Conservation (phyloP, 2,797 vertebrate genomes). For the Dermochelys coriacea region DNA sequence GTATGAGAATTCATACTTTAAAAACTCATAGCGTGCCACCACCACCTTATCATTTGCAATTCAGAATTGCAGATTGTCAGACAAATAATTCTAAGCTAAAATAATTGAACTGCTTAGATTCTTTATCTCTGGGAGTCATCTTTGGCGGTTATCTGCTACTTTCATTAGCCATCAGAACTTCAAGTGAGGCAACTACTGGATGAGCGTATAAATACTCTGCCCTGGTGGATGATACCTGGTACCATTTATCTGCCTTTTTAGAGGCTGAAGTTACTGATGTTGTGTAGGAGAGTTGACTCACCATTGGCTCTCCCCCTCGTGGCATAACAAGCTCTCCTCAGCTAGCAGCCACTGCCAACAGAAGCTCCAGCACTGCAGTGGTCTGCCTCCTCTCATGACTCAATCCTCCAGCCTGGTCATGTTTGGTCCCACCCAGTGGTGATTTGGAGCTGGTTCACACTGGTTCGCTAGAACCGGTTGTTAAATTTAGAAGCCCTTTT, state of each 20-base stretch:
- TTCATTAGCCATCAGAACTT: neutral
- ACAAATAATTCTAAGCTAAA: neutral
- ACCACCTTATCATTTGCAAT: neutral
- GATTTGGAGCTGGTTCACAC: too few relatives aligned
- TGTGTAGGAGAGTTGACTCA: neutral
- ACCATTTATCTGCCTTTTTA: neutral
- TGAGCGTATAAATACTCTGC: neutral
- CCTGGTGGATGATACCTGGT: neutral
- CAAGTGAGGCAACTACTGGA: neutral
- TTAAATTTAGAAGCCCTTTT: too few relatives aligned
- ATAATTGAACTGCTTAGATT: constrained; percentile 4
- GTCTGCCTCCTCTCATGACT: too few relatives aligned
- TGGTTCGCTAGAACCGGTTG: too few relatives aligned
- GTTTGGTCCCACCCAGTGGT: too few relatives aligned
- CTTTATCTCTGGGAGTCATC: neutral
- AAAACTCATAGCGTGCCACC: neutral
- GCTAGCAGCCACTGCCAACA: neutral
- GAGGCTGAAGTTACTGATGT: neutral
- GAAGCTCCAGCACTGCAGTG: neutral
- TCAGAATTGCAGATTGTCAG: neutral
- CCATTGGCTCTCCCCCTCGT: neutral
- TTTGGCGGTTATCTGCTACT: neutral
- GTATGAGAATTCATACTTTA: neutral
- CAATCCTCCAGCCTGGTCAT: too few relatives aligned
- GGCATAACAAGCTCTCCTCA: neutral